These are phyloP conservation scores for Sympetrum striolatum DNA, from an alignment of 2,888 invertebrate genomes.

Conservation along the genomic window DNA sequence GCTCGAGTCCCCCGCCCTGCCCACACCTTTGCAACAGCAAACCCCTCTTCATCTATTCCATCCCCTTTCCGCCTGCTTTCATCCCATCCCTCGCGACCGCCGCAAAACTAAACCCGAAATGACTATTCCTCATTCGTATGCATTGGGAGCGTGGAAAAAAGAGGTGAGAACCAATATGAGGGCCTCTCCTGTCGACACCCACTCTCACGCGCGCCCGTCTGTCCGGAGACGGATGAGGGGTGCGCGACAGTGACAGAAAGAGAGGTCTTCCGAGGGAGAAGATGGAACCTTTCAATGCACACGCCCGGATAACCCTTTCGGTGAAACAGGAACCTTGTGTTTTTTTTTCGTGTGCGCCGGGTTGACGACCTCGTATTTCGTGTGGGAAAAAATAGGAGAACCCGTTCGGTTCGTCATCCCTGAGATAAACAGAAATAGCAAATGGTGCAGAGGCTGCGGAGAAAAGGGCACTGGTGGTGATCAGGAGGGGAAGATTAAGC, in stretches of 20 bases:
- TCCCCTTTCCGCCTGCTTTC: neutral
- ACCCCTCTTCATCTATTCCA: neutral
- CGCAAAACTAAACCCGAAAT: neutral
- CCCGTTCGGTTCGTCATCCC: neutral
- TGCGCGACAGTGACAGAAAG: neutral
- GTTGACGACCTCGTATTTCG: neutral
- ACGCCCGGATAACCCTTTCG: neutral
- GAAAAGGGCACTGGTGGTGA: neutral
- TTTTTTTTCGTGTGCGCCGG: neutral
- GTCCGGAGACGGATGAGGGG: neutral
- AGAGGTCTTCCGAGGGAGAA: neutral
- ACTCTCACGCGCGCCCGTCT: neutral
- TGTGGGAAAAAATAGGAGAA: neutral
- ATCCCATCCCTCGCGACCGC: neutral
- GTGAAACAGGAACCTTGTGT: neutral
- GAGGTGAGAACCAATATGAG: neutral
- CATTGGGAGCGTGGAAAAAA: neutral
- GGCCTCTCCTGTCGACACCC: neutral
- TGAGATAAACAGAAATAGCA: neutral
- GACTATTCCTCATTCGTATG: constrained; percentile 21
- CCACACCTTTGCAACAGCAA: too few relatives aligned
- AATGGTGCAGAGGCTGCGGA: neutral
- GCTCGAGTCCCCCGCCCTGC: too few relatives aligned
- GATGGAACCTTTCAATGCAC: neutral
- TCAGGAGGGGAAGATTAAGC: neutral